phyloP scores from a whole-genome alignment of 2,113 vertebrate species.

The Nannospalax galili region DNA sequence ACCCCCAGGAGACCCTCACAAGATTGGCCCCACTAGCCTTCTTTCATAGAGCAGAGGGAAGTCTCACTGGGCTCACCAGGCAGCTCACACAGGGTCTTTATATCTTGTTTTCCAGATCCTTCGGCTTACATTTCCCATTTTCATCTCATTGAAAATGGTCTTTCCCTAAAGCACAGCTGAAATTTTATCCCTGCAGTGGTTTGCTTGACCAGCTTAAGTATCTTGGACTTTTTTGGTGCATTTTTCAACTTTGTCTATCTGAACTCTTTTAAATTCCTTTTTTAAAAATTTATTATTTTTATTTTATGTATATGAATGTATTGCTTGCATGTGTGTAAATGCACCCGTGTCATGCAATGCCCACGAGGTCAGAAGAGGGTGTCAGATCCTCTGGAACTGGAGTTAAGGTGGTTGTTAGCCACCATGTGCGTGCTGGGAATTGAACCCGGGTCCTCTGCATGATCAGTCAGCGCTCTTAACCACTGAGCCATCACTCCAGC shows the following conservation, averaged over 20 bases:
- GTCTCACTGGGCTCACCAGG: too few relatives aligned
- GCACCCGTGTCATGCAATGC: too few relatives aligned
- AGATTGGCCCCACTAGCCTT: not conserved
- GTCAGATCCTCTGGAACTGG: too few relatives aligned
- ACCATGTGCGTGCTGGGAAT: too few relatives aligned
- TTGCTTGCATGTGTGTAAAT: too few relatives aligned
- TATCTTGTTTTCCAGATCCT: not conserved
- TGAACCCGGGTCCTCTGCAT: too few relatives aligned
- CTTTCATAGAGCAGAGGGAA: not conserved
- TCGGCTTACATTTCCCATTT: not conserved
- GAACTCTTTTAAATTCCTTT: not conserved
- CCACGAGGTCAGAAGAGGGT: too few relatives aligned
- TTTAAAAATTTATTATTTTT: too few relatives aligned
- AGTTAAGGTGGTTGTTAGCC: too few relatives aligned
- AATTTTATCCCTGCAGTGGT: not conserved
- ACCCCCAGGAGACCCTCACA: not conserved
- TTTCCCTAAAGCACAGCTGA: not conserved
- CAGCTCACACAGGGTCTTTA: not conserved
- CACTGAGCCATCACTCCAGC: too few relatives aligned
- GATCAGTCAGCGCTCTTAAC: too few relatives aligned
- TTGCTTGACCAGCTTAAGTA: not conserved
- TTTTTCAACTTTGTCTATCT: slow-evolving; percentile 12
- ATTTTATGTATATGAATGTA: too few relatives aligned
- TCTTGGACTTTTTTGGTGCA: not conserved
- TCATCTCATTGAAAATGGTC: slow-evolving; percentile 16